These are phyloP conservation scores for Drosophila paucipuncta DNA, from an alignment of 2,888 invertebrate genomes.

Conservation along the genomic window DNA sequence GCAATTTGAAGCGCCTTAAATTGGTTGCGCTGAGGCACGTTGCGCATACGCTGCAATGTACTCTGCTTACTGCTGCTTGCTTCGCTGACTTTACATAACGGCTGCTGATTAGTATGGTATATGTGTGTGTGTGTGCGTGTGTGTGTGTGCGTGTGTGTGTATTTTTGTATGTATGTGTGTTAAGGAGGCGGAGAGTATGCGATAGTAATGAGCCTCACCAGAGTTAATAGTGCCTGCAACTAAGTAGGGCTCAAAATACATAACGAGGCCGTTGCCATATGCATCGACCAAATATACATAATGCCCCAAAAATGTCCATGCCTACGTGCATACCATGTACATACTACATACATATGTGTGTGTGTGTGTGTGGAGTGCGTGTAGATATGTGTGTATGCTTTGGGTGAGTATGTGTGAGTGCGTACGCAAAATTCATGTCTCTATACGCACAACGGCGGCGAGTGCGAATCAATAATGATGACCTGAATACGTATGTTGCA, in stretches of 20 bases:
- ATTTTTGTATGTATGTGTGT: slow-evolving; percentile 16
- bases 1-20: slow-evolving; percentile 62
- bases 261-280: slow-evolving; percentile 55
- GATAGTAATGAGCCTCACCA: slow-evolving; percentile 60
- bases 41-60: slow-evolving; percentile 59
- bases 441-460: slow-evolving; percentile 73
- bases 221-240: slow-evolving; percentile 66
- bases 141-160: not conserved
- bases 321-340: slow-evolving; percentile 9
- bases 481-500: slow-evolving; percentile 77
- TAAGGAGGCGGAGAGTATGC: not conserved
- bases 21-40: slow-evolving; percentile 49
- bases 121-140: not conserved
- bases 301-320: slow-evolving; percentile 59
- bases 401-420: slow-evolving; percentile 52
- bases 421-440: slow-evolving; percentile 78
- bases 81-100: slow-evolving; percentile 75
- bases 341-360: slow-evolving; percentile 1
- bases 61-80: slow-evolving; percentile 39
- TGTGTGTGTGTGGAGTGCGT: slow-evolving; percentile 56
- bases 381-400: slow-evolving; percentile 6
- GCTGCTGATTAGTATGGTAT: slow-evolving; percentile 66
- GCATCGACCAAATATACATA: slow-evolving; percentile 45
- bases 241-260: slow-evolving; percentile 73
- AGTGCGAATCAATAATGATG: slow-evolving; percentile 79